Base-by-base conservation (phyloP, 2,113 vertebrate genomes). In the Corythornis cristatus region DNA sequence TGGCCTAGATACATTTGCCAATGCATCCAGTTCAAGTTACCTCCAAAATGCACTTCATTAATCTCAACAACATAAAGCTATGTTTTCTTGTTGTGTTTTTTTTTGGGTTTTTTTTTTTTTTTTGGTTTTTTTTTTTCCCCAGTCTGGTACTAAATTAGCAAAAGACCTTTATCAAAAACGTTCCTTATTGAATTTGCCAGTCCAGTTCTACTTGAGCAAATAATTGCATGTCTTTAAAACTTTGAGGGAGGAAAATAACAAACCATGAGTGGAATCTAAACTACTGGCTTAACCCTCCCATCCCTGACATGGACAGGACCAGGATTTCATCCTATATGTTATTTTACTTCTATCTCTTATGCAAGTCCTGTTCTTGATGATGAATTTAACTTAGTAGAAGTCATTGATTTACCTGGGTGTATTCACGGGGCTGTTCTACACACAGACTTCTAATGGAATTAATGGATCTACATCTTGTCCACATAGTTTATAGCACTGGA, bases 161-260 rank as follows among this genome's bases (percentile, higher is more conserved):
- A 70, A 88, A 66, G 43, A 51, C 68, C 65, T 93, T 95, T 93
- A 77, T 93, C 26, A 89, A 85, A 94, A 58, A 17, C 78, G 93
- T 86, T 31, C 78, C 28, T 89, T 88, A 79, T 75, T 90, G 90
- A 88, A 83, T 83, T 88, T 84, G 83, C 60, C 75, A 89, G 60
- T 62, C 46, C 14, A 83, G 68, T 64, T 54, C 64, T 57, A 42
- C 53, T 88, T 53, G 43, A 65, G 50, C 56, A 82, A 83, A 89
- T 90, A 92, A 89, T 68, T 78, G 53, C 42, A 37, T 28, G 19
- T 68, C 91, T 85, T 91, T 81, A 89, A 89, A 92, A 80, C 23
- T 33, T 56, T 17, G 42, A 71, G 48, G 33, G 50, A 79, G 46
- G 40, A 85, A 83, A 92, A 64, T 48, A 86, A 31, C 23, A 68